Percentiles rank a stretch among this genome's conserved stretches.
Evolutionary conservation across 2,888 invertebrate species (phyloP).

Genomic region (Dryobota labecula): DNA sequence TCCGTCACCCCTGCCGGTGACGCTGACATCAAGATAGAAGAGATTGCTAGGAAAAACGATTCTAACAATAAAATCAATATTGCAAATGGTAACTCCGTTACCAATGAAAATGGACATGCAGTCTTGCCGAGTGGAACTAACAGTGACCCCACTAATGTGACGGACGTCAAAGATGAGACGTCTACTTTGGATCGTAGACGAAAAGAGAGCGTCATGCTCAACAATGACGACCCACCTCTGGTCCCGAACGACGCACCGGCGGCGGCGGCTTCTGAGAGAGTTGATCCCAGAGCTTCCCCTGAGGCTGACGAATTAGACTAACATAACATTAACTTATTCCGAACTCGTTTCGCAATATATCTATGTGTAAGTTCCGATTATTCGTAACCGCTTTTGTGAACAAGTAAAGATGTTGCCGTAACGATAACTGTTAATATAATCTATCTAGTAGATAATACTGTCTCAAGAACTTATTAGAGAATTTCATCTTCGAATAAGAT

Average conservation of each 20-base stretch:
- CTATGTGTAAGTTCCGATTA: conserved; percentile 72
- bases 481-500: conserved; percentile 64
- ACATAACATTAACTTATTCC: conserved; percentile 74
- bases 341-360: conserved; percentile 70
- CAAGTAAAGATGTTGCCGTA: conserved; percentile 69
- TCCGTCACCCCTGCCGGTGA: conserved; percentile 66
- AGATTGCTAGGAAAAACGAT: conserved; percentile 77
- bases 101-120: conserved; percentile 61
- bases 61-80: conserved; percentile 70
- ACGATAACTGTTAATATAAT: conserved; percentile 66
- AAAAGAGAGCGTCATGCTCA: conserved; percentile 65
- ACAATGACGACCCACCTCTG: conserved; percentile 73
- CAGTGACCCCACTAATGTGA: conserved; percentile 61
- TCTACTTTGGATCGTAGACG: conserved; percentile 85
- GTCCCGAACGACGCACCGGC: conserved; percentile 52
- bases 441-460: conserved; percentile 56
- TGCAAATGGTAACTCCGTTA: conserved; percentile 69
- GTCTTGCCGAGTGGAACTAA: conserved; percentile 68
- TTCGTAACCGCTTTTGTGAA: conserved; percentile 77
- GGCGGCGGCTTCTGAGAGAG: conserved; percentile 57
- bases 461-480: conserved; percentile 62
- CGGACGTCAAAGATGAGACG: conserved; percentile 69
- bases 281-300: conserved; percentile 78
- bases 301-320: conserved; percentile 86
- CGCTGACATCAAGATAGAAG: conserved; percentile 80